Evolutionary conservation across 2,113 vertebrate genomes (phyloP).

Genomic region (Rana temporaria): DNA sequence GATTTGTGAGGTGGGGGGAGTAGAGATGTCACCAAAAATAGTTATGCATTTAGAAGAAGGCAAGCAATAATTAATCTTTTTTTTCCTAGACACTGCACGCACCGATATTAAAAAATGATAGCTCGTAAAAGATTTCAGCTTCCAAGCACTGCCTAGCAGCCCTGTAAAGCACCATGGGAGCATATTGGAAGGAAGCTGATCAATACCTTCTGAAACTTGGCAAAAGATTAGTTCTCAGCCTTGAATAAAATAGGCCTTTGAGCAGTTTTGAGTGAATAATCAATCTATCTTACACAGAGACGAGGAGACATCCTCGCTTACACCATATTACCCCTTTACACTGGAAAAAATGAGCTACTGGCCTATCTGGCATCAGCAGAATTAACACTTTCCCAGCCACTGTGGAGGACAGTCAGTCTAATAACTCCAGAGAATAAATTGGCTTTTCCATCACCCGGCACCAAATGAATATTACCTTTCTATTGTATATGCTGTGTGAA

Average conservation of each 20-base stretch:
- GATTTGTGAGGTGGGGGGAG: neutral
- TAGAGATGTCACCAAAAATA: conserved; percentile 11
- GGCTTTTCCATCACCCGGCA: neutral
- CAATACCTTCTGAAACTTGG: conserved; percentile 57
- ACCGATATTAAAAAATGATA: conserved; percentile 56
- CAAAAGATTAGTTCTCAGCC: conserved; percentile 58
- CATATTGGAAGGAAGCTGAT: conserved; percentile 49
- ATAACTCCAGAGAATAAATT: neutral
- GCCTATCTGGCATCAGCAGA: neutral
- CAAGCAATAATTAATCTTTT: conserved; percentile 46
- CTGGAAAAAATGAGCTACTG: neutral
- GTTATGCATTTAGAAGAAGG: conserved; percentile 35
- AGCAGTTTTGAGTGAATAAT: conserved; percentile 55
- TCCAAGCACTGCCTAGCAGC: conserved; percentile 38
- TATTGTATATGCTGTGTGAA: neutral
- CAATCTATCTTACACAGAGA: conserved; percentile 44
- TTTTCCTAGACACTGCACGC: conserved; percentile 21
- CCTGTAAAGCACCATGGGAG: conserved; percentile 46
- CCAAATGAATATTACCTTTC: neutral
- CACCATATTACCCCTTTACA: conserved; percentile 25
- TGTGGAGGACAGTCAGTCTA: neutral
- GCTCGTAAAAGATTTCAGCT: conserved; percentile 42
- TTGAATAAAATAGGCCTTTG: conserved; percentile 57
- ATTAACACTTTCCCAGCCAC: neutral
- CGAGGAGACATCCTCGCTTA: conserved; percentile 41